Evolutionary conservation across 2,888 invertebrate genomes (phyloP).

Genomic region (Autographa pulchrina): DNA sequence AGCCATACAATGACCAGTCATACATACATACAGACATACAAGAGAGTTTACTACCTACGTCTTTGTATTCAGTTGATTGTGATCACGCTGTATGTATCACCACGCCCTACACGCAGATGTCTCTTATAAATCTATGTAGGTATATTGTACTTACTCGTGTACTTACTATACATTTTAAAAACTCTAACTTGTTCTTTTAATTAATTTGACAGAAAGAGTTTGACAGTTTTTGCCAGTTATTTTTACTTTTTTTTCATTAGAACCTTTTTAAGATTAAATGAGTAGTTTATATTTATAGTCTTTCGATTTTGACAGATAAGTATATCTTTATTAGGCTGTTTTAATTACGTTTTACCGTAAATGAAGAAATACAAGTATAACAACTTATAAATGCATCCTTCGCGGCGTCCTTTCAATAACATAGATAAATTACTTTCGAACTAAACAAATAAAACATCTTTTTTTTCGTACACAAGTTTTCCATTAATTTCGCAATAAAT

Average conservation of each 20-base stretch:
- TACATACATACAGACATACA: constrained; percentile 38
- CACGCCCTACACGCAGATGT: constrained; percentile 42
- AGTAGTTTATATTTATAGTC: background rate
- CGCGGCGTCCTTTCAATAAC: constrained; percentile 7
- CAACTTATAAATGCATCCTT: constrained; percentile 15
- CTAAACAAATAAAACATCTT: constrained; percentile 31
- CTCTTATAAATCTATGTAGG: constrained; percentile 14
- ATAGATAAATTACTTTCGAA: constrained; percentile 16
- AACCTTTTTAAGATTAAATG: background rate
- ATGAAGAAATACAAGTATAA: constrained; percentile 19
- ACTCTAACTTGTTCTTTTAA: too few species aligned
- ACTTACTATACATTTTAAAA: constrained; percentile 22
- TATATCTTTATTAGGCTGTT: background rate
- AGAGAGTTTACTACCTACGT: constrained; percentile 26
- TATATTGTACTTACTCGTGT: too few species aligned
- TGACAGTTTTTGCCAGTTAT: background rate
- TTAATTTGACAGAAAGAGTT: too few species aligned
- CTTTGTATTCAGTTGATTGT: constrained; percentile 73
- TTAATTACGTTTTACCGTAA: background rate
- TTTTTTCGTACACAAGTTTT: constrained; percentile 25
- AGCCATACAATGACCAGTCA: constrained; percentile 55
- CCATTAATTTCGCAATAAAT: constrained; percentile 40
- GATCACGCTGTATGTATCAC: constrained; percentile 61
- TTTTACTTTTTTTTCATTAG: constrained; percentile 1
- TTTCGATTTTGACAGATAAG: background rate